A percentile compares a stretch with the other conserved stretches of the same genome.
Conservation (phyloP, 2,797 vertebrate genomes). For the Aulostomus chinensis region DNA sequence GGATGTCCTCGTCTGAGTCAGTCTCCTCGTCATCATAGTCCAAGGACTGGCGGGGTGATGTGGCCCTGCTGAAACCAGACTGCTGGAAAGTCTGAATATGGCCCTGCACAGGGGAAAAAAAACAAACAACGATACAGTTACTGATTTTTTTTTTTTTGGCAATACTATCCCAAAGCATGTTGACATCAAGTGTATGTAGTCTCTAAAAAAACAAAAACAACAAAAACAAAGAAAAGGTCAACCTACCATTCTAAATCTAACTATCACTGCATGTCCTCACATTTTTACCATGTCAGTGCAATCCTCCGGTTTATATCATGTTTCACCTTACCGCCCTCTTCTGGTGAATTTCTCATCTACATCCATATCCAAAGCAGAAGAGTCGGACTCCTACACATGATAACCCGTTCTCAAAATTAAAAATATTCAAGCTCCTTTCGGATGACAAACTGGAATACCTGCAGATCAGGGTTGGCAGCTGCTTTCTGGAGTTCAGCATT, state of each 20-base stretch:
- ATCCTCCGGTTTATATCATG: background rate
- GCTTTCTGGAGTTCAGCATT: constrained; percentile 97
- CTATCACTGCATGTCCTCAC: too few species aligned
- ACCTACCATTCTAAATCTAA: too few species aligned
- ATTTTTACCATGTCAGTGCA: background rate
- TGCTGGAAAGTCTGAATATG: constrained; percentile 98
- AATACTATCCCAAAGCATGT: too few species aligned
- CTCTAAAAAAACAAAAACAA: too few species aligned
- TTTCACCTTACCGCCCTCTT: constrained; percentile 25
- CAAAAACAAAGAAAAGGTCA: too few species aligned
- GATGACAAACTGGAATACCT: constrained; percentile 73
- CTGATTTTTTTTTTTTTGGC: too few species aligned
- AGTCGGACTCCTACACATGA: too few species aligned
- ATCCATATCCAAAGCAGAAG: background rate
- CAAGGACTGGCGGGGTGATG: constrained; percentile 89
- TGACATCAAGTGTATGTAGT: too few species aligned
- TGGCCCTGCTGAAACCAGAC: constrained; percentile 92
- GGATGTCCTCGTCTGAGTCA: constrained; percentile 96
- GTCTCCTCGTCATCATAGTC: constrained; percentile 99
- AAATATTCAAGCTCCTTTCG: background rate
- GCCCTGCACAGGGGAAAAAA: constrained; percentile 76
- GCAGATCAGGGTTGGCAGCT: constrained; percentile 95
- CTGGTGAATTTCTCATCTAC: constrained; percentile 15
- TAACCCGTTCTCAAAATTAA: too few species aligned
- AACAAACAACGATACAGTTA: too few species aligned